phyloP scores from a whole-genome alignment of 1,140 invertebrate genomes.

The Drosophila suzukii region DNA sequence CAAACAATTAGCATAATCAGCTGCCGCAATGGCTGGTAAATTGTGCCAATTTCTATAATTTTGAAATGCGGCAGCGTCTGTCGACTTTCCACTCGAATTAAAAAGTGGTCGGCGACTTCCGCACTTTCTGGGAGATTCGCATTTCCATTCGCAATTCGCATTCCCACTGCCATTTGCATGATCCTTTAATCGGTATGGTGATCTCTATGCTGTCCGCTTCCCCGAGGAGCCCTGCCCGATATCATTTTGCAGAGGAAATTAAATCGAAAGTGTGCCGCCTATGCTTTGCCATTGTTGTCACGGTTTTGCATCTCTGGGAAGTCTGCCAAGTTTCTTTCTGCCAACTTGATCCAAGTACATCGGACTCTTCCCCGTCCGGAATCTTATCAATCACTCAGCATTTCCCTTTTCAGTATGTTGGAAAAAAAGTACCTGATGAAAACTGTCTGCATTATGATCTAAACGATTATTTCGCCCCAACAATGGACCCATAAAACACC shows the following conservation, averaged over 20 bases:
- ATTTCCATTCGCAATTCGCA: slow-evolving; percentile 11
- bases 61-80: slow-evolving; percentile 50
- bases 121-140: slow-evolving; percentile 2
- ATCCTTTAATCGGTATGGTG: slow-evolving; percentile 12
- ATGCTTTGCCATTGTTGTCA: slow-evolving; percentile 23
- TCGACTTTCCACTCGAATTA: slow-evolving; percentile 44
- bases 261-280: slow-evolving; percentile 44
- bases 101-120: slow-evolving; percentile 37
- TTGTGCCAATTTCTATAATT: slow-evolving; percentile 74
- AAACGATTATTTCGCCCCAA: slow-evolving; percentile 46
- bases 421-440: slow-evolving; percentile 4
- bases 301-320: slow-evolving; percentile 25
- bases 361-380: slow-evolving; percentile 34
- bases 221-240: slow-evolving; percentile 6
- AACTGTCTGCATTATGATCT: slow-evolving; percentile 47
- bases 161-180: slow-evolving; percentile 16
- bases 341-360: background rate
- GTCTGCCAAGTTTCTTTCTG: slow-evolving; percentile 36
- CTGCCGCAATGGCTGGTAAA: slow-evolving; percentile 69
- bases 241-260: slow-evolving; percentile 24
- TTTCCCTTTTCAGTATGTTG: background rate
- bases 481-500: slow-evolving; percentile 72
- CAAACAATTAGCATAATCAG: slow-evolving; percentile 75
- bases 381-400: slow-evolving; percentile 14
- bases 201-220: background rate